phyloP scores from a whole-genome alignment of 2,888 invertebrate genomes.

The Mythimna loreyi region DNA sequence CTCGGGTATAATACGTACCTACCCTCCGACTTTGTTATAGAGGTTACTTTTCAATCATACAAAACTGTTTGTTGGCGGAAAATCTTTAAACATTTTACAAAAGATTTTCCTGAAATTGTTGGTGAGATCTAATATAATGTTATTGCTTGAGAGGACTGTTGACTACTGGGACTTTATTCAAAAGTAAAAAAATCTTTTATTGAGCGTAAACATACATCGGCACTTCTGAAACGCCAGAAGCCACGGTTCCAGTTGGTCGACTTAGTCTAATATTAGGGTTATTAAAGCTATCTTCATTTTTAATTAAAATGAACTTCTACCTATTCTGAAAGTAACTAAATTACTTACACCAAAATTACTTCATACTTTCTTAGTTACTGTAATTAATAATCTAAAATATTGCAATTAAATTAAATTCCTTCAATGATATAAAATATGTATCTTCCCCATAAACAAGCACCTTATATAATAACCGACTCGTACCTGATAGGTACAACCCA shows the following conservation, averaged over 20 bases:
- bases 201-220: no score
- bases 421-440: not conserved
- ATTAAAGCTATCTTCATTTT: not conserved
- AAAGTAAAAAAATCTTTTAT: not conserved
- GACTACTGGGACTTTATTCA: not conserved
- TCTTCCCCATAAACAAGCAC: conserved; percentile 21
- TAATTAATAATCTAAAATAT: not conserved
- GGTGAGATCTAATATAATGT: not conserved
- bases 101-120: not conserved
- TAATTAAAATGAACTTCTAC: not conserved
- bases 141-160: not conserved
- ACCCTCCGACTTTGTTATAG: conserved; percentile 35
- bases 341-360: no score
- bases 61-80: conserved; percentile 22
- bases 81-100: conserved; percentile 8
- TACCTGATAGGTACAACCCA: conserved; percentile 67
- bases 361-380: not conserved
- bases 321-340: not conserved
- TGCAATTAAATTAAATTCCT: no score
- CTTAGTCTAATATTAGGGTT: not conserved
- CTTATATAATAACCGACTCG: conserved; percentile 28
- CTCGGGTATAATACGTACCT: conserved; percentile 41
- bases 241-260: no score
- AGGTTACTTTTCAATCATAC: conserved; percentile 54
- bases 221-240: no score